Conservation (phyloP, 2,888 invertebrate genomes). For the Catotricha subobsoleta region DNA sequence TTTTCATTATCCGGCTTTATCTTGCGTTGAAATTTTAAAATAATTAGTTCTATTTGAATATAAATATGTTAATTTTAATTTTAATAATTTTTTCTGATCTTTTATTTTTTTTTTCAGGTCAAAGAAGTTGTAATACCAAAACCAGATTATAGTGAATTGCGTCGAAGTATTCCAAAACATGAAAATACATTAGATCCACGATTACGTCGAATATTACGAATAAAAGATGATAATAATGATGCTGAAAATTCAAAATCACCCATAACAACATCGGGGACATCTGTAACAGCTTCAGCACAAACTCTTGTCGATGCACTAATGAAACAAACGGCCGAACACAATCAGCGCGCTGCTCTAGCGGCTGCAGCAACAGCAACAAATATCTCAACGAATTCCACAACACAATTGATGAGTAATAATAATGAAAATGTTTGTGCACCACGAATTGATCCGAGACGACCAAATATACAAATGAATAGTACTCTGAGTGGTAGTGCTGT, state of each 20-base stretch:
- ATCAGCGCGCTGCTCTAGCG: not conserved
- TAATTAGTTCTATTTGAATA: too few relatives aligned
- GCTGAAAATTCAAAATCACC: constrained; percentile 29
- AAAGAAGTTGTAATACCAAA: constrained; percentile 44
- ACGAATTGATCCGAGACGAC: constrained; percentile 25
- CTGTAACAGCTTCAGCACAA: too few relatives aligned
- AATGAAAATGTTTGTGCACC: not conserved
- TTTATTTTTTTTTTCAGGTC: constrained; percentile 16
- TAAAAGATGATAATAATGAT: constrained; percentile 39
- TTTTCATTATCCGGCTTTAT: too few relatives aligned
- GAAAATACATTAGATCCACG: constrained; percentile 55
- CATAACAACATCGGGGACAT: too few relatives aligned
- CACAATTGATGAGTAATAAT: not conserved
- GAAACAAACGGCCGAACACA: constrained; percentile 23
- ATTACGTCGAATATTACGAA: constrained; percentile 44
- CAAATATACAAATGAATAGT: constrained; percentile 14
- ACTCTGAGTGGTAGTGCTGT: constrained; percentile 11
- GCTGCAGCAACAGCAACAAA: not conserved
- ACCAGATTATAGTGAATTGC: constrained; percentile 57
- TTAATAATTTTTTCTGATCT: constrained; percentile 9
- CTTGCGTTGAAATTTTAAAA: too few relatives aligned
- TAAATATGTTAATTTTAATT: too few relatives aligned
- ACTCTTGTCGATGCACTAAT: too few relatives aligned
- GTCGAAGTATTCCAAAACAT: constrained; percentile 41
- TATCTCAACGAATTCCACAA: not conserved